Percentiles rank a stretch among this genome's conserved stretches.
These are phyloP conservation scores for Bucco capensis DNA, from an alignment of 2,113 vertebrate species.

Conservation along the genomic window DNA sequence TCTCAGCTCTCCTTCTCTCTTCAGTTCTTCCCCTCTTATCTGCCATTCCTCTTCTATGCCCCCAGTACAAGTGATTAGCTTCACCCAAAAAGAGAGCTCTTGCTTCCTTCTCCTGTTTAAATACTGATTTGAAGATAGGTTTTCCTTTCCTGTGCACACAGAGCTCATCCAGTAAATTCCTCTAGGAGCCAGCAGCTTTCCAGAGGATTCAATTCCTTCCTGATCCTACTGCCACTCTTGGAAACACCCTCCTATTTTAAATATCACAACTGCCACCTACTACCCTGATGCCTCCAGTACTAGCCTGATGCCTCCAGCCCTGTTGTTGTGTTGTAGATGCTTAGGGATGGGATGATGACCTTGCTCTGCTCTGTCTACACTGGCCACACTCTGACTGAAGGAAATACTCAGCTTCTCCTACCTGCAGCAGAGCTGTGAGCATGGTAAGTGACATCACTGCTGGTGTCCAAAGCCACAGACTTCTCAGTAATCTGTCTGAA, in stretches of 20 bases:
- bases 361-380: background rate
- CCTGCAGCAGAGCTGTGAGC: background rate
- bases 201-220: background rate
- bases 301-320: fast-evolving
- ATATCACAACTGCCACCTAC: background rate
- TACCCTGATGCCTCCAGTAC: fast-evolving
- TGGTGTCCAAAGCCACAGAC: background rate
- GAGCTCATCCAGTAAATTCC: background rate
- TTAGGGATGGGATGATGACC: background rate
- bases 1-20: background rate
- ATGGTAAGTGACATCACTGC: background rate
- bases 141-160: background rate
- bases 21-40: background rate
- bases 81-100: background rate
- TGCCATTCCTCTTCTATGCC: background rate
- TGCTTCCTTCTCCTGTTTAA: background rate
- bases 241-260: background rate
- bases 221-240: background rate
- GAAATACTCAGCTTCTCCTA: background rate
- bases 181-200: background rate
- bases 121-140: background rate
- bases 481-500: conserved; percentile 27
- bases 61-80: background rate
- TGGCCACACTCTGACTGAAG: background rate
- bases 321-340: background rate